Percentiles rank a stretch among this genome's conserved stretches.
These are phyloP conservation scores for Agrypnia vestita DNA, from an alignment of 1,140 invertebrate species.

Conservation along the genomic window DNA sequence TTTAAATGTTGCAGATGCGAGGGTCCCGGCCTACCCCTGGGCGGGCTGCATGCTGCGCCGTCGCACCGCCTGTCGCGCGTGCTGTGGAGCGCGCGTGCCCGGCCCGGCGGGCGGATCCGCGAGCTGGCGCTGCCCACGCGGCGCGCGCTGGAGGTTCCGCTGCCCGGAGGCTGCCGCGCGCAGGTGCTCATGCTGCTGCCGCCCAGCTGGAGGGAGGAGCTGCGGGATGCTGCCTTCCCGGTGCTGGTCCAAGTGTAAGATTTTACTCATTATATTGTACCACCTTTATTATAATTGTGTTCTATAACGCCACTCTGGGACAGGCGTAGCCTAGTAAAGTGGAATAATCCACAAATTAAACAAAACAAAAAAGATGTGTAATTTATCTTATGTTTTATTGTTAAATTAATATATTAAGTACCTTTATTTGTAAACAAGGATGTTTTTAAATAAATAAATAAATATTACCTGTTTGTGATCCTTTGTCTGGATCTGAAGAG, in stretches of 20 bases:
- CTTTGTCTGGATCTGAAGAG: too few relatives aligned
- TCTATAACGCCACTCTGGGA: too few relatives aligned
- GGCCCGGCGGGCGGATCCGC: slow-evolving; percentile 75
- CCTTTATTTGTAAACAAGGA: too few relatives aligned
- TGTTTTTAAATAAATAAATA: too few relatives aligned
- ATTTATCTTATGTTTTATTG: too few relatives aligned
- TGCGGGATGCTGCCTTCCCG: slow-evolving; percentile 87
- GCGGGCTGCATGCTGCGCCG: slow-evolving; percentile 81
- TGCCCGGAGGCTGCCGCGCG: slow-evolving; percentile 84
- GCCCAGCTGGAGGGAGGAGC: slow-evolving; percentile 87
- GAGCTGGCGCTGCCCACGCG: slow-evolving; percentile 83
- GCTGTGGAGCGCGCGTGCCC: slow-evolving; percentile 81
- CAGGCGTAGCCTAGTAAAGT: too few relatives aligned
- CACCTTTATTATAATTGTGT: too few relatives aligned
- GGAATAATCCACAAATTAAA: too few relatives aligned
- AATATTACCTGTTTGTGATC: too few relatives aligned
- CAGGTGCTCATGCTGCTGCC: slow-evolving; percentile 86
- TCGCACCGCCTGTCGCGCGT: slow-evolving; percentile 82
- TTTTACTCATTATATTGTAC: too few relatives aligned
- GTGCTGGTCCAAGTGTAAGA: slow-evolving; percentile 87
- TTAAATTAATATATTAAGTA: too few relatives aligned
- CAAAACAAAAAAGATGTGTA: too few relatives aligned
- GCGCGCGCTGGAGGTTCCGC: slow-evolving; percentile 83
- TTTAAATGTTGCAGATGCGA: slow-evolving; percentile 73
- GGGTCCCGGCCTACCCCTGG: slow-evolving; percentile 84